Evolutionary conservation across 2,888 invertebrate genomes (phyloP), one percentile per base, ranked within the genome.

Genomic region (Clostera curtula): DNA sequence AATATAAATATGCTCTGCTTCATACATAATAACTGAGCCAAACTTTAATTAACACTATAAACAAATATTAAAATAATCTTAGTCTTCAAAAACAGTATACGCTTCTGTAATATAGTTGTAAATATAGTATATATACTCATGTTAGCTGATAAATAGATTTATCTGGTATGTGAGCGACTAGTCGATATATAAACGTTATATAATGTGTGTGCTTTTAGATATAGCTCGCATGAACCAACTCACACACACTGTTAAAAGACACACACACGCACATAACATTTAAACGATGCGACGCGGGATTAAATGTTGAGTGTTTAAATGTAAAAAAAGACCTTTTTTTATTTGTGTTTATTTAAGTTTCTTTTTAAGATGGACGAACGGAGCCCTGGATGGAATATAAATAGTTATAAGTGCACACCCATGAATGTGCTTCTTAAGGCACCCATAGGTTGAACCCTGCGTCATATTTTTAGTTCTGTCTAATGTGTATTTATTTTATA

Each of bases 101-200:
- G 67, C 67, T 65, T 66, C 9, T 67, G 60, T 68, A 58, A 48
- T 40, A 54, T 56, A 59, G 60, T 68, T 67, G 52, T 22, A 21
- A n/a, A 46, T 29, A 38, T 49, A 35, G 31, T 42, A 43, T 52
- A 49, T 47, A 10, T 13, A 12, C 40, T 40, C 47, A 48, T 37
- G 21, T 14, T 27, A 32, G 40, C 54, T 40, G 46, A 40, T 45
- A 51, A 36, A 51, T 43, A 47, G 34, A 57, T 47, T 58, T 46
- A 70, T 79, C 82, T 80, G 82, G 83, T 83, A 83, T 82, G 83
- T 83, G 83, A 83, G 83, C 83, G 51, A 74, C 69, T 58, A 59
- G 69, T 64, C 57, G 59, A 56, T 58, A 54, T 49, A 43, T 56
- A 45, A 47, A 47, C 43, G 40, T 27, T 30, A 42, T 69, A 42